A percentile compares a stretch with the other conserved stretches of the same genome.
These are phyloP conservation scores for Polydrusus pterygomalis DNA, from an alignment of 2,888 invertebrate species.

Conservation along the genomic window DNA sequence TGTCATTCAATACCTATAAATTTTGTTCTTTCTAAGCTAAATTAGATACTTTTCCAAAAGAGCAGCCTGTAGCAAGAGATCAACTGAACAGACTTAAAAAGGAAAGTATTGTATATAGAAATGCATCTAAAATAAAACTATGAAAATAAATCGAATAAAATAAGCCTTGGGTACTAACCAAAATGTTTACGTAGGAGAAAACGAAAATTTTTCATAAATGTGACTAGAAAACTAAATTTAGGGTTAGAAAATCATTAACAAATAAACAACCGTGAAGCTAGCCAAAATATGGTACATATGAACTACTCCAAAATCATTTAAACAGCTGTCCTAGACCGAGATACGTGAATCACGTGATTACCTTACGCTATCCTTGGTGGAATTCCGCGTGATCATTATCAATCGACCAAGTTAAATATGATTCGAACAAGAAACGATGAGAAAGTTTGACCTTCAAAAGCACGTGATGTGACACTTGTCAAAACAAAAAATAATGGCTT, in stretches of 20 bases:
- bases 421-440: neutral
- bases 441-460: neutral
- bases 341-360: neutral
- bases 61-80: no score
- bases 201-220: slow-evolving; percentile 43
- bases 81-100: neutral
- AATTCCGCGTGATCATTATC: neutral
- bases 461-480: slow-evolving; percentile 19
- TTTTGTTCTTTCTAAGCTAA: no score
- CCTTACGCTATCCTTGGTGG: neutral
- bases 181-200: slow-evolving; percentile 23
- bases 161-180: neutral
- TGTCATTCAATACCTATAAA: no score
- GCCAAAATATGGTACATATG: neutral
- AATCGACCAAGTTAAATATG: no score
- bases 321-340: no score
- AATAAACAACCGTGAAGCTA: slow-evolving; percentile 39
- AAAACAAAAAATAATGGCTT: slow-evolving; percentile 25
- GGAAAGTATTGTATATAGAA: neutral
- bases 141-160: neutral
- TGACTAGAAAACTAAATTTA: neutral
- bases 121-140: neutral
- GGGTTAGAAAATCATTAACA: slow-evolving; percentile 15
- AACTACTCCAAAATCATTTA: slow-evolving; percentile 20
- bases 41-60: no score